These are phyloP conservation scores for Polyommatus iphigenia DNA, from an alignment of 2,888 invertebrate species.

Conservation along the genomic window DNA sequence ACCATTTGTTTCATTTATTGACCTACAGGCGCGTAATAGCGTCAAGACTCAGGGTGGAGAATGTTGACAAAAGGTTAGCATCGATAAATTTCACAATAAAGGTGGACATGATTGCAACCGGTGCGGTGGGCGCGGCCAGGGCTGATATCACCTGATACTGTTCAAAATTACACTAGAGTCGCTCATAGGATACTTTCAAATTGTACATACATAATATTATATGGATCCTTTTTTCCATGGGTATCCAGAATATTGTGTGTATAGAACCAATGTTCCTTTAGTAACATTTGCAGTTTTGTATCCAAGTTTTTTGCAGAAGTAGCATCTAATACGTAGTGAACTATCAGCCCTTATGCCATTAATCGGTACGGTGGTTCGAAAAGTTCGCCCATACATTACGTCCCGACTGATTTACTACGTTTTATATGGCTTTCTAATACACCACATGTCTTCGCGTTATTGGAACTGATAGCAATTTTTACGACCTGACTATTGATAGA, in stretches of 20 bases:
- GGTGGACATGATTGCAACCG: neutral
- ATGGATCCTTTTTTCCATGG: neutral
- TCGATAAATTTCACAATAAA: slow-evolving; percentile 5
- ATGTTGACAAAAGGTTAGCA: neutral
- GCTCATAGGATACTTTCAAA: neutral
- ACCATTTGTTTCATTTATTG: neutral
- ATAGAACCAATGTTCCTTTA: neutral
- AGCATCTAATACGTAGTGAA: neutral
- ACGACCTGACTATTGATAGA: neutral
- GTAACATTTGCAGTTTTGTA: neutral
- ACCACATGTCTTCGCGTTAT: neutral
- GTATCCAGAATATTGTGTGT: neutral
- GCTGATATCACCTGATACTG: neutral
- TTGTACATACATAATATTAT: neutral
- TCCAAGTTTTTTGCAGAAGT: neutral
- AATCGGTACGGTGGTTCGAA: neutral
- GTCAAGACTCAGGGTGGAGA: too few relatives aligned
- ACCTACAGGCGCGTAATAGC: too few relatives aligned
- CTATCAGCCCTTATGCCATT: neutral
- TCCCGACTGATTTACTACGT: neutral
- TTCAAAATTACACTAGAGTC: neutral
- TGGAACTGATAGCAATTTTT: slow-evolving; percentile 5
- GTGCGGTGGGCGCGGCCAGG: neutral
- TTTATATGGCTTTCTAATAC: slow-evolving; percentile 6
- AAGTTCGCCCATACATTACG: slow-evolving; percentile 7